phyloP scores from a whole-genome alignment of 2,113 vertebrate genomes.

The Eubucco bourcierii region DNA sequence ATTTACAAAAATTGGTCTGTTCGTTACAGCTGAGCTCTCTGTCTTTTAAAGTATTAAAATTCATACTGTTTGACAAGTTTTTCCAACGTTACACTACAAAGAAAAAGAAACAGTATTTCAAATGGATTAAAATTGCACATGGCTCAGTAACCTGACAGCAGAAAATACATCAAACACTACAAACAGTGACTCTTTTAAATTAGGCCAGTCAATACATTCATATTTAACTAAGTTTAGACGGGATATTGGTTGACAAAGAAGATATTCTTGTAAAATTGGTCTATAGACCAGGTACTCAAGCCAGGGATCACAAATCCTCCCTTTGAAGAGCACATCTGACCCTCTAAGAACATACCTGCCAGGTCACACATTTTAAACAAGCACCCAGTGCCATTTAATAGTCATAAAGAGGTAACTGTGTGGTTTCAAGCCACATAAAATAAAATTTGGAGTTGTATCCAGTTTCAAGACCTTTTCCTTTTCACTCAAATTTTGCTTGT shows the following conservation, averaged over 20 bases:
- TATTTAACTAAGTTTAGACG: not conserved
- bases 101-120: not conserved
- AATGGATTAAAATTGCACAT: not conserved
- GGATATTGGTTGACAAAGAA: not conserved
- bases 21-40: not conserved
- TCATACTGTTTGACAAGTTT: not conserved
- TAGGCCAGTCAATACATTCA: not conserved
- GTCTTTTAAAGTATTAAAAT: not conserved
- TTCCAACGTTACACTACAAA: not conserved
- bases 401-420: not conserved
- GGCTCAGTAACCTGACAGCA: not conserved
- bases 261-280: not conserved
- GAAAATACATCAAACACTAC: not conserved
- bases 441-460: not conserved
- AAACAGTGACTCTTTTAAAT: not conserved
- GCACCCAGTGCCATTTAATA: not conserved
- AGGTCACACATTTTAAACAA: not conserved
- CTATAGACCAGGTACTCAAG: not conserved
- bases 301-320: not conserved
- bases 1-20: not conserved
- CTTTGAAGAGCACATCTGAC: not conserved
- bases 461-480: not conserved
- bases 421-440: not conserved
- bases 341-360: not conserved
- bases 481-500: not conserved